These are phyloP conservation scores for Musca vetustissima DNA, from an alignment of 1,140 invertebrate genomes.

Conservation along the genomic window DNA sequence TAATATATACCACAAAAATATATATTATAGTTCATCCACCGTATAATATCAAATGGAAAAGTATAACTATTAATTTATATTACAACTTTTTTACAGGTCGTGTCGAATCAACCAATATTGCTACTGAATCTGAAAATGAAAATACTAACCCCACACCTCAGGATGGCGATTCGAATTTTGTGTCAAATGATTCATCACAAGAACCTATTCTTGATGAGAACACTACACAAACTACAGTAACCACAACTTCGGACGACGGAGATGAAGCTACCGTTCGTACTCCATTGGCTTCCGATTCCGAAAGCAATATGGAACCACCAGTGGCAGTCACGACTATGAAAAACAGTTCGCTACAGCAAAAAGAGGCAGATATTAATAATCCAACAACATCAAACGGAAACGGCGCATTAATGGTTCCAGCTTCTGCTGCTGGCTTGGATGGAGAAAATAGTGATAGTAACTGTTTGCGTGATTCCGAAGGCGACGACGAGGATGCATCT, in stretches of 20 bases:
- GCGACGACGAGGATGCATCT: slow-evolving; percentile 23
- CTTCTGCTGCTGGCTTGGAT: slow-evolving; percentile 17
- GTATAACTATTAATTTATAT: background rate
- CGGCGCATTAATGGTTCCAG: slow-evolving; percentile 24
- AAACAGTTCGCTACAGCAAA: slow-evolving; percentile 31
- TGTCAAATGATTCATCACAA: slow-evolving; percentile 53
- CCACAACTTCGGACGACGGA: slow-evolving; percentile 47
- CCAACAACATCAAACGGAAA: slow-evolving; percentile 31
- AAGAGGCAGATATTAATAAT: slow-evolving; percentile 24
- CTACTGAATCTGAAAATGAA: slow-evolving; percentile 58
- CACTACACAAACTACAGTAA: slow-evolving; percentile 53
- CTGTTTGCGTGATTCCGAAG: slow-evolving; percentile 23
- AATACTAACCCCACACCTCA: slow-evolving; percentile 51
- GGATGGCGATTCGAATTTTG: slow-evolving; percentile 51
- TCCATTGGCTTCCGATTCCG: slow-evolving; percentile 47
- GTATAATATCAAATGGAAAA: too few species aligned
- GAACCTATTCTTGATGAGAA: slow-evolving; percentile 52
- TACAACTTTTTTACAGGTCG: slow-evolving; percentile 48
- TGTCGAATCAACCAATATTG: slow-evolving; percentile 60
- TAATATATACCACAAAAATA: slow-evolving; percentile 34
- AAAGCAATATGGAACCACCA: slow-evolving; percentile 64
- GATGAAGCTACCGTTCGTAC: slow-evolving; percentile 33
- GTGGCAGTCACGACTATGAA: slow-evolving; percentile 52
- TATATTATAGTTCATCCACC: too few species aligned
- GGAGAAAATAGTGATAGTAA: slow-evolving; percentile 28